These are phyloP conservation scores for Pyrrhia umbra DNA, from an alignment of 2,888 invertebrate genomes.

Conservation along the genomic window DNA sequence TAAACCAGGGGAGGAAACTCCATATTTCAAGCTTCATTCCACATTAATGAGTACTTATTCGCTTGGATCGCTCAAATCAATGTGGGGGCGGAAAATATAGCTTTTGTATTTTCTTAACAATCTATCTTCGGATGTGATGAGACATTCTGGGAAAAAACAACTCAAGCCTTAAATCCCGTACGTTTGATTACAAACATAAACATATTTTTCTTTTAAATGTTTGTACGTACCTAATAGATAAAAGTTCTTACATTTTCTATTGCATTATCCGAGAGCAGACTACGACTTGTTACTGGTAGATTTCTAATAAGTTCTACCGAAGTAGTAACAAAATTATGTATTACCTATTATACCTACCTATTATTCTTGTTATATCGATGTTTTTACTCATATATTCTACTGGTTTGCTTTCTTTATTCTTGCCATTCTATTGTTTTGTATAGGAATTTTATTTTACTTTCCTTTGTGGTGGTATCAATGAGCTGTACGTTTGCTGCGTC, in stretches of 20 bases:
- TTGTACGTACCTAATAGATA: too few relatives aligned
- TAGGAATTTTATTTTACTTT: slow-evolving; percentile 8
- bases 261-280: too few relatives aligned
- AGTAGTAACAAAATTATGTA: too few relatives aligned
- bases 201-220: neutral
- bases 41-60: slow-evolving; percentile 29
- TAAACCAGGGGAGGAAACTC: slow-evolving; percentile 27
- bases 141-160: slow-evolving; percentile 3
- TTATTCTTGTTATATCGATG: too few relatives aligned
- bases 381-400: neutral
- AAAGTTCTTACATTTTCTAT: neutral
- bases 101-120: slow-evolving; percentile 8
- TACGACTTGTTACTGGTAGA: too few relatives aligned
- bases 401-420: slow-evolving; percentile 1
- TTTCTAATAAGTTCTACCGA: too few relatives aligned
- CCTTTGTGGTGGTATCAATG: slow-evolving; percentile 19
- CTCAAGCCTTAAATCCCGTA: neutral
- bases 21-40: slow-evolving; percentile 39
- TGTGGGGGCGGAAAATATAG: neutral
- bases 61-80: slow-evolving; percentile 16
- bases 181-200: neutral
- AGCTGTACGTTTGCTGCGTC: slow-evolving; percentile 5
- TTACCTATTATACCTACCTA: too few relatives aligned
- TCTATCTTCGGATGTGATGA: slow-evolving; percentile 2
- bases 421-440: slow-evolving; percentile 38